Evolutionary conservation across 2,888 invertebrate species (phyloP).

Genomic region (Lasioglossum calceatum): DNA sequence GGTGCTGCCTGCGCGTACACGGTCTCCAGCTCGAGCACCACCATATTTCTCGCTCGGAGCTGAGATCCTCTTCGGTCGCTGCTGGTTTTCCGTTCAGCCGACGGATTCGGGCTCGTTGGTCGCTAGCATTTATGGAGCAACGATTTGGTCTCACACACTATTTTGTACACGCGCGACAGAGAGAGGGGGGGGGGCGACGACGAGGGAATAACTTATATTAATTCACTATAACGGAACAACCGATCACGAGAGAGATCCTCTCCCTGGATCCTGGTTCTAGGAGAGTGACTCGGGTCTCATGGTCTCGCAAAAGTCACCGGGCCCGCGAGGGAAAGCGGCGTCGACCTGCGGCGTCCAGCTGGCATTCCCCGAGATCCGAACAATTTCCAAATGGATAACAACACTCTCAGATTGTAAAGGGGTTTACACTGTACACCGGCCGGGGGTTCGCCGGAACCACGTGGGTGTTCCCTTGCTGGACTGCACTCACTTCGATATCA

Average conservation of each 20-base stretch:
- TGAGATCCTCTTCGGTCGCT: conserved; percentile 42
- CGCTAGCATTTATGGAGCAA: conserved; percentile 46
- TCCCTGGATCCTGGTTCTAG: conserved; percentile 9
- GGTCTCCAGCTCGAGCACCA: conserved; percentile 91
- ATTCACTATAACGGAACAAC: not conserved
- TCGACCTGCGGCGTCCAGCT: conserved; percentile 8
- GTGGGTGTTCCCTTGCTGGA: conserved; percentile 20
- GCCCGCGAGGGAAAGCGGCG: conserved; percentile 20
- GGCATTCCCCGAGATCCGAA: conserved; percentile 17
- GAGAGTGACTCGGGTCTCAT: conserved; percentile 21
- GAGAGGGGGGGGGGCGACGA: not conserved
- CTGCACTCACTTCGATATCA: conserved; percentile 39
- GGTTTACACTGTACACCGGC: not conserved
- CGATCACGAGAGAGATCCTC: not conserved
- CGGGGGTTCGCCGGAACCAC: conserved; percentile 34
- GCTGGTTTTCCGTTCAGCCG: conserved; percentile 46
- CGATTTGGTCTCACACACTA: not conserved
- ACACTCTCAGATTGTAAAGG: not conserved
- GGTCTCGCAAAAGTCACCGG: conserved; percentile 20
- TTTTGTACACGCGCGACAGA: not conserved
- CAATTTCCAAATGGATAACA: not conserved
- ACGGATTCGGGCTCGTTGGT: conserved; percentile 40
- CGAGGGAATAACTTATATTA: not conserved
- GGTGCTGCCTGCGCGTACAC: conserved; percentile 93
- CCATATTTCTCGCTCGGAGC: conserved; percentile 85